These are phyloP conservation scores for Acanthisitta chloris DNA, from an alignment of 2,113 vertebrate genomes.

Conservation along the genomic window DNA sequence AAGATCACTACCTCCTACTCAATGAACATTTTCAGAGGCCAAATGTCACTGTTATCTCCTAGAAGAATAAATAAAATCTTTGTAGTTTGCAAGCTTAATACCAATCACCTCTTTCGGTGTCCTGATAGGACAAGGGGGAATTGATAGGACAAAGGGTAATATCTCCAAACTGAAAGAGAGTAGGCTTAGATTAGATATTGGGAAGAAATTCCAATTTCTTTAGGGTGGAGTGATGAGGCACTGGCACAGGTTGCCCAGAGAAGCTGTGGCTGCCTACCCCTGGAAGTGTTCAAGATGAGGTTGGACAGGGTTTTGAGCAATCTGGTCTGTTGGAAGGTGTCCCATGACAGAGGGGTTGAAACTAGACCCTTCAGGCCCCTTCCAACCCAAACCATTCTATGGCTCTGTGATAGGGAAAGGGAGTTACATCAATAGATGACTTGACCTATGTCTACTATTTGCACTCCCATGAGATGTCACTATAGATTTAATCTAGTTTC, in stretches of 20 bases:
- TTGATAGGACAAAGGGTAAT: neutral
- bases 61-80: neutral
- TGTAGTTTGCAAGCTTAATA: neutral
- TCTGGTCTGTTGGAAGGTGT: neutral
- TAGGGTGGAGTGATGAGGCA: fast-evolving
- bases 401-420: neutral
- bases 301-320: neutral
- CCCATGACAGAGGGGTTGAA: neutral
- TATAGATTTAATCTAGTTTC: neutral
- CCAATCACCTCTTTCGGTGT: neutral
- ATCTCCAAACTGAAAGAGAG: neutral
- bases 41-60: neutral
- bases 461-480: neutral
- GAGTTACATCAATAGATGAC: neutral
- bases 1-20: constrained; percentile 10
- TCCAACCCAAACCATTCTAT: neutral
- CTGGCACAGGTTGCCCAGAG: neutral
- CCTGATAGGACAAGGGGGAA: neutral
- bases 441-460: neutral
- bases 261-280: neutral
- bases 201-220: neutral
- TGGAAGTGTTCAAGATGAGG: neutral
- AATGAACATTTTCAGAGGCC: neutral
- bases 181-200: neutral
- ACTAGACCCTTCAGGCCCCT: neutral